Percentiles rank a stretch among this genome's conserved stretches.
These are phyloP conservation scores for Harmothoe impar DNA, from an alignment of 2,888 invertebrate genomes.

Conservation along the genomic window DNA sequence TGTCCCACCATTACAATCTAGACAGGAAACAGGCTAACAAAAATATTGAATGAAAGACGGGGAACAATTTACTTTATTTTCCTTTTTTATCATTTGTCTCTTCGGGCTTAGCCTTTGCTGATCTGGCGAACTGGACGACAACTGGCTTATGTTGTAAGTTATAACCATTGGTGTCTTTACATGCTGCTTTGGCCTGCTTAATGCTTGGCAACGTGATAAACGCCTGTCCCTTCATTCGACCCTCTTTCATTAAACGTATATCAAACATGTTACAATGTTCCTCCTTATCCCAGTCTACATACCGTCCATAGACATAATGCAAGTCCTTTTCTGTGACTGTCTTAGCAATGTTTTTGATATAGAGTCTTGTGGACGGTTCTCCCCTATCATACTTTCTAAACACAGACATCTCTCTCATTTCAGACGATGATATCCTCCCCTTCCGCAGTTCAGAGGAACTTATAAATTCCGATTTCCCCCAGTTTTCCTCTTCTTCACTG, in stretches of 20 bases:
- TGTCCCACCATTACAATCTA: no score
- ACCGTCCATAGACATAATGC: slow-evolving; percentile 90
- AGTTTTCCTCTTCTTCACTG: slow-evolving; percentile 74
- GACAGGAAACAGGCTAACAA: no score
- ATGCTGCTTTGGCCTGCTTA: slow-evolving; percentile 88
- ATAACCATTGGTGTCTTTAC: slow-evolving; percentile 93
- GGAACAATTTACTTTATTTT: not conserved
- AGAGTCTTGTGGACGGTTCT: slow-evolving; percentile 91
- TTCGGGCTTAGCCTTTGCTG: slow-evolving; percentile 74
- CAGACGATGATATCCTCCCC: slow-evolving; percentile 87
- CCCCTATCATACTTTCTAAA: slow-evolving; percentile 94
- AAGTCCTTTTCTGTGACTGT: slow-evolving; percentile 88
- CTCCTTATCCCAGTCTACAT: slow-evolving; percentile 84
- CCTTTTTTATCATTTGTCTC: not conserved
- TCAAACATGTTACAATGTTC: slow-evolving; percentile 85
- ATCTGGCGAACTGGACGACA: slow-evolving; percentile 93
- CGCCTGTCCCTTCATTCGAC: slow-evolving; percentile 97
- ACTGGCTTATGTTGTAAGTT: slow-evolving; percentile 94
- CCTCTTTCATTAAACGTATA: slow-evolving; percentile 94
- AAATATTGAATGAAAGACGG: no score
- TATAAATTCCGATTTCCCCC: slow-evolving; percentile 83
- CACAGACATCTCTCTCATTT: slow-evolving; percentile 88
- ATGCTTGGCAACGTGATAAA: slow-evolving; percentile 92
- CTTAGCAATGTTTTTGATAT: slow-evolving; percentile 95
- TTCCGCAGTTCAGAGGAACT: slow-evolving; percentile 87